phyloP scores from a whole-genome alignment of 2,797 vertebrate genomes.

The Nasua narica region DNA sequence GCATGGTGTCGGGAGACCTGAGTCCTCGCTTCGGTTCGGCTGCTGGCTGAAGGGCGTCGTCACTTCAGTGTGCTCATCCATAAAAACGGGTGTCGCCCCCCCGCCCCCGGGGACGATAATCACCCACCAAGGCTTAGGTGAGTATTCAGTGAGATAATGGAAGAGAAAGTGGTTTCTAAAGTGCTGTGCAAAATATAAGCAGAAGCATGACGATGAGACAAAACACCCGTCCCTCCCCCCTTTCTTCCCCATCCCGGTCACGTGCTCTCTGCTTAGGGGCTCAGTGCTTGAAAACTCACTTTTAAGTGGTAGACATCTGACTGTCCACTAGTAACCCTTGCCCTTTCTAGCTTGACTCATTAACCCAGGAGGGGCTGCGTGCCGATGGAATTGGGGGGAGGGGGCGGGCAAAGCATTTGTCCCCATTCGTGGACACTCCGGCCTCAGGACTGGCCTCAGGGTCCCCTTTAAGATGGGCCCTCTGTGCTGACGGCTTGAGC shows the following conservation, averaged over 20 bases:
- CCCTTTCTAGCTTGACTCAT: neutral
- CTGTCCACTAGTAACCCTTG: neutral
- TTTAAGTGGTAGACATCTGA: neutral
- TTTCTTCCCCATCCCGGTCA: neutral
- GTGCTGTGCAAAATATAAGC: neutral
- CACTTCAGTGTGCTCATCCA: neutral
- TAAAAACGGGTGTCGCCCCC: neutral
- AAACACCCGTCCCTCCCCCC: neutral
- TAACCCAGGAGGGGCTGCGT: neutral
- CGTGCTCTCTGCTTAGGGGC: neutral
- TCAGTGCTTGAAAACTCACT: neutral
- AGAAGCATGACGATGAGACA: neutral
- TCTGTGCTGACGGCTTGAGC: neutral
- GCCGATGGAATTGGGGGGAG: accelerated
- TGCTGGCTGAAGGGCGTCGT: neutral
- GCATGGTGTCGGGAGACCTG: neutral
- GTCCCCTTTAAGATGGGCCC: neutral
- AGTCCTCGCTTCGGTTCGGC: neutral
- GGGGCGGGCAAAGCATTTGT: neutral
- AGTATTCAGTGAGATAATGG: neutral
- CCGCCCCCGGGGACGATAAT: neutral
- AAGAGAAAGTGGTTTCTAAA: neutral
- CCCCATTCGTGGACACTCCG: neutral
- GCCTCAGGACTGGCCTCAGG: neutral
- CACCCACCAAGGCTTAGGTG: neutral